These are phyloP conservation scores for Dendrolimus pini DNA, from an alignment of 2,888 invertebrate genomes.

Conservation along the genomic window DNA sequence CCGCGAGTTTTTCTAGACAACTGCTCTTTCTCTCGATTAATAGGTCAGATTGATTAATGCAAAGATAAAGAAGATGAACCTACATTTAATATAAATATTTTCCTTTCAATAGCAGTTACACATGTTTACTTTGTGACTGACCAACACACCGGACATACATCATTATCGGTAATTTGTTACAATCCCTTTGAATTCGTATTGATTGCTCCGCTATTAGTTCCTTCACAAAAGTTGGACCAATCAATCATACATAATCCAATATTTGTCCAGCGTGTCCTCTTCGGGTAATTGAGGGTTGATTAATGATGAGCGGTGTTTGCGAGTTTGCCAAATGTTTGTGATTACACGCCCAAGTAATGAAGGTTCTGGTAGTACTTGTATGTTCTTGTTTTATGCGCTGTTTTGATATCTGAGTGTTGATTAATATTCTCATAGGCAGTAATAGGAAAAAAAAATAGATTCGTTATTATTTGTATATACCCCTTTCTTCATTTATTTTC, in stretches of 20 bases:
- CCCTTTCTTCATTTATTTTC: neutral
- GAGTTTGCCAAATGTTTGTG: slow-evolving; percentile 22
- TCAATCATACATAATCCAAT: slow-evolving; percentile 56
- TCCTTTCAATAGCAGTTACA: too few relatives aligned
- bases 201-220: slow-evolving; percentile 32
- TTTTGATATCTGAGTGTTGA: neutral
- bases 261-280: slow-evolving; percentile 38
- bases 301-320: slow-evolving; percentile 34
- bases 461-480: neutral
- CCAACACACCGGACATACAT: neutral
- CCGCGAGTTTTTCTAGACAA: too few relatives aligned
- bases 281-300: slow-evolving; percentile 41
- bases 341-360: neutral
- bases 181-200: slow-evolving; percentile 17
- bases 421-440: neutral
- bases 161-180: slow-evolving; percentile 22
- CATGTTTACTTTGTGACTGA: neutral
- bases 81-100: too few relatives aligned
- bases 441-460: neutral
- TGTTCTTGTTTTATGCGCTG: neutral
- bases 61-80: too few relatives aligned
- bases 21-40: too few relatives aligned
- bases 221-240: slow-evolving; percentile 44
- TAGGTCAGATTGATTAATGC: too few relatives aligned
- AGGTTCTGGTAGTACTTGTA: neutral